Conservation (phyloP, 2,113 vertebrate genomes). For the Rousettus leschenaultii region DNA sequence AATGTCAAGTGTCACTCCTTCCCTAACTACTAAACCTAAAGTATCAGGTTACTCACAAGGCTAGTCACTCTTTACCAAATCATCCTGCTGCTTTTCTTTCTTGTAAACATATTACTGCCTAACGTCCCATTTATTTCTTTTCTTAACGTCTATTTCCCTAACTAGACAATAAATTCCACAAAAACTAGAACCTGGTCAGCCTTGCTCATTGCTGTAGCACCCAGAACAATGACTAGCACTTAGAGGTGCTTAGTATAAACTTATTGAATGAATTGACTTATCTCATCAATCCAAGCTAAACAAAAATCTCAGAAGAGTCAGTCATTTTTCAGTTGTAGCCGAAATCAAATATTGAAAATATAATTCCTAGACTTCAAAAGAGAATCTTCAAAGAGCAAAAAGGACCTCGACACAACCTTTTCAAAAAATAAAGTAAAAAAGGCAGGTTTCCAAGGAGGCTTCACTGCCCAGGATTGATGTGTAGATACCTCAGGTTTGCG, state of each 20-base stretch:
- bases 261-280: background rate
- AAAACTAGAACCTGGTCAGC: background rate
- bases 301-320: conserved; percentile 2
- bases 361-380: conserved; percentile 10
- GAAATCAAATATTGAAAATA: conserved; percentile 28
- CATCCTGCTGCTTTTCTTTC: background rate
- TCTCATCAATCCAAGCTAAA: background rate
- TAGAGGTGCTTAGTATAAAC: background rate
- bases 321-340: background rate
- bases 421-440: conserved; percentile 17
- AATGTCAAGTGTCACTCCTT: background rate
- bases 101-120: background rate
- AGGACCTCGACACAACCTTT: background rate
- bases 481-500: background rate
- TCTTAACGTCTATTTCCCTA: background rate
- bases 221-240: background rate
- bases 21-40: background rate
- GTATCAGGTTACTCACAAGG: background rate
- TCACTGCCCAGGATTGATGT: background rate
- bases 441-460: background rate
- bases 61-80: background rate
- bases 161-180: background rate
- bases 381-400: conserved; percentile 22
- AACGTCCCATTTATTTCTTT: background rate
- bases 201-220: background rate